Conservation (phyloP, 2,797 vertebrate species). For the Nyctibius grandis region DNA sequence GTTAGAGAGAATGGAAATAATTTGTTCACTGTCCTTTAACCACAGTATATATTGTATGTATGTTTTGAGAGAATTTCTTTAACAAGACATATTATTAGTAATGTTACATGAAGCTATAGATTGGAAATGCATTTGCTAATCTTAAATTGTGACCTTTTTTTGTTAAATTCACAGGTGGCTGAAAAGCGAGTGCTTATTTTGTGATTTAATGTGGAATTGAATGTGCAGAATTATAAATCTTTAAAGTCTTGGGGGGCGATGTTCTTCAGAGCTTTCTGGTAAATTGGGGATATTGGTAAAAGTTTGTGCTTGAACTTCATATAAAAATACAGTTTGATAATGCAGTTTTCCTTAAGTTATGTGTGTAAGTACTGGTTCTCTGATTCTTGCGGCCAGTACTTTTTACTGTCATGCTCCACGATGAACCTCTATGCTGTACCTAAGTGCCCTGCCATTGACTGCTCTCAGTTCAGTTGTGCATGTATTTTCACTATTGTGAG, state of each 20-base stretch:
- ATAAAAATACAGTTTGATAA: not conserved
- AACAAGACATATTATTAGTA: constrained; percentile 26
- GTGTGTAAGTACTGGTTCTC: not conserved
- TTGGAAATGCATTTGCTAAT: constrained; percentile 25
- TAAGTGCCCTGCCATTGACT: not conserved
- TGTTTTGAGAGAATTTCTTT: constrained; percentile 46
- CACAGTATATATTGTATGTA: constrained; percentile 32
- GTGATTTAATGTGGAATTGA: constrained; percentile 35
- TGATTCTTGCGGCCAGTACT: not conserved
- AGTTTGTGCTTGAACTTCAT: not conserved
- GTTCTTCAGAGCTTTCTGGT: not conserved
- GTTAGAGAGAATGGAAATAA: constrained; percentile 4
- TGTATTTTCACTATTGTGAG: not conserved
- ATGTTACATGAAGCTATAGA: constrained; percentile 21
- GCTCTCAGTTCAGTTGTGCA: not conserved
- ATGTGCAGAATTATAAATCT: constrained; percentile 7
- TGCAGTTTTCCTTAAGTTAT: not conserved
- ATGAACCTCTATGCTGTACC: not conserved
- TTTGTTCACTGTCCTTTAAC: constrained; percentile 27
- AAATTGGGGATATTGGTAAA: constrained; percentile 22
- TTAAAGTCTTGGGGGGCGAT: not conserved
- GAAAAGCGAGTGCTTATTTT: constrained; percentile 23
- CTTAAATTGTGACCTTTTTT: not conserved
- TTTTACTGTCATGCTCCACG: not conserved
- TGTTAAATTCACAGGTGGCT: constrained; percentile 29